Evolutionary conservation across 92 coral and sea anemone genomes (phyloP).

Genomic region (Nematostella vectensis): DNA sequence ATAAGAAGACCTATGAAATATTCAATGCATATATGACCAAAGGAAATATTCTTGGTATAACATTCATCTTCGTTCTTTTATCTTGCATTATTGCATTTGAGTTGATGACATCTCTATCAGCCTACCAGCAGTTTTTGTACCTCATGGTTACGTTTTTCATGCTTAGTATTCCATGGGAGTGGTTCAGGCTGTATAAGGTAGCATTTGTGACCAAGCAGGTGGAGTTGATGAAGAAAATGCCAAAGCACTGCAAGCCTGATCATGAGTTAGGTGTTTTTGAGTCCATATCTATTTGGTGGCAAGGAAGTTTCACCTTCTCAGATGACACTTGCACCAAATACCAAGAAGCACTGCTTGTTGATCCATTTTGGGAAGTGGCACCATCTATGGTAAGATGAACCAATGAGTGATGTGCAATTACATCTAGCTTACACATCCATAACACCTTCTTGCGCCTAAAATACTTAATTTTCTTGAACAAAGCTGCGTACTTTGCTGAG

Average conservation of each 20-base stretch:
- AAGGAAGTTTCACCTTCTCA: slow-evolving; percentile 38
- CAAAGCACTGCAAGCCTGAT: slow-evolving; percentile 62
- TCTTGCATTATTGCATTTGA: slow-evolving; percentile 38
- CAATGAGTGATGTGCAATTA: background rate
- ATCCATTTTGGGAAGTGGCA: slow-evolving; percentile 91
- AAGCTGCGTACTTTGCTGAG: too few species aligned
- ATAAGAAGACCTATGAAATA: slow-evolving; percentile 8
- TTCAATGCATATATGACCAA: slow-evolving; percentile 21
- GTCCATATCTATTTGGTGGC: slow-evolving; percentile 54
- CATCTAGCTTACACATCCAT: too few species aligned
- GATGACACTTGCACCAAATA: slow-evolving; percentile 63
- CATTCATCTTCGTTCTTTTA: slow-evolving; percentile 15
- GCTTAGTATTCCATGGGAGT: slow-evolving; percentile 93
- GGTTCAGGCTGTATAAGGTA: slow-evolving; percentile 75
- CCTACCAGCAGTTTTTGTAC: slow-evolving; percentile 55
- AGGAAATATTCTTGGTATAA: slow-evolving; percentile 29
- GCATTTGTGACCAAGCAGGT: slow-evolving; percentile 84
- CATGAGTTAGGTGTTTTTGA: slow-evolving; percentile 47
- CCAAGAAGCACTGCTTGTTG: slow-evolving; percentile 85
- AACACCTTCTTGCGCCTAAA: too few species aligned
- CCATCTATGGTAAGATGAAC: slow-evolving; percentile 64
- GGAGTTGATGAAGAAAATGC: slow-evolving; percentile 44
- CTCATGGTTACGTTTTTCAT: slow-evolving; percentile 43
- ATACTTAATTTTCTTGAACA: too few species aligned
- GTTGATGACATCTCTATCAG: slow-evolving; percentile 37